Base-by-base conservation (phyloP, 1,140 invertebrate species). In the Zophobas atratus region DNA sequence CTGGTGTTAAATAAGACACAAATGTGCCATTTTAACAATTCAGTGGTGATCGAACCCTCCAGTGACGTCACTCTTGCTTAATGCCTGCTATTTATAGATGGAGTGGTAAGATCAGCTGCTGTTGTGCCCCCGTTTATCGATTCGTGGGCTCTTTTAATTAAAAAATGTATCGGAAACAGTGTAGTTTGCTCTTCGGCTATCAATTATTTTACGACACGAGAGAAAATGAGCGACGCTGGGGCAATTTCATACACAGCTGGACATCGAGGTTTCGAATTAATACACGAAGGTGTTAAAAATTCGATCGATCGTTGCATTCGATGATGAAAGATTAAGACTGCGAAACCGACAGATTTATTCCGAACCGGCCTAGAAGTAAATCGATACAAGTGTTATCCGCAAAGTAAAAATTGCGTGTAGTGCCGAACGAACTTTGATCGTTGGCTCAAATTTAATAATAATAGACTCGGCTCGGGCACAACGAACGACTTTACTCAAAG, bases 1-100 rank as follows among this genome's bases (percentile, higher is more conserved):
- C 56, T 6, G 39, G 60, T 43, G 60, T 48, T 67, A 67, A 67
- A 67, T 67, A 67, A 67, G 60, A 67, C 38, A 67, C 38, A 67
- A 67, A 41, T 41, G 60, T 67, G 60, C 60, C 60, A 43, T 43
- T 67, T 67, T 67, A 8, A 67, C 43, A 43, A 67, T 67, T 67
- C 36, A 63, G 35, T 67, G 60, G 20, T 67, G 20, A 41, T 67
- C 60, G 35, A 63, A 63, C 57, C 57, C 57, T 6, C 1, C 5
- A 41, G 33, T 67, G 60, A 67, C 60, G 60, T 67, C 60, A 67
- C 39, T 43, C 2, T 2, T 20, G 38, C 36, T 67, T 46, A 67
- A 67, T 41, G n/a, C 6, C 34, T 8, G 5, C 2, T 6, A 51
- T 2, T 1, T 38, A 63, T 63, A 38, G 36, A 63, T 63, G 39